These are phyloP conservation scores for Ellobium chinense DNA, from an alignment of 2,888 invertebrate species.

Conservation along the genomic window DNA sequence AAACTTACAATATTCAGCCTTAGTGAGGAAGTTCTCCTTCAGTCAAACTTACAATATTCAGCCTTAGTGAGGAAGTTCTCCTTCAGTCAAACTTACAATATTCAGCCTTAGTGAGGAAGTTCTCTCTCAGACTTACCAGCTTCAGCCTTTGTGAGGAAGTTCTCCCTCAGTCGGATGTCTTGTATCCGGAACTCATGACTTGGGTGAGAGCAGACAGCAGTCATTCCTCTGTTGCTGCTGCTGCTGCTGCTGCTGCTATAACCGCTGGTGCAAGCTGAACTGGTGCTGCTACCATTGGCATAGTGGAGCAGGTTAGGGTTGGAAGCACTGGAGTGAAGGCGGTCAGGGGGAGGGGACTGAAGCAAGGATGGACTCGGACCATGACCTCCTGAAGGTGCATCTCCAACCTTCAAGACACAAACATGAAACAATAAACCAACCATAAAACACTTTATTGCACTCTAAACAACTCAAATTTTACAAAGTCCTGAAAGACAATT, in stretches of 20 bases:
- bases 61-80: no score
- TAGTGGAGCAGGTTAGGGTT: slow-evolving; percentile 76
- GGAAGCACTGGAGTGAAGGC: slow-evolving; percentile 75
- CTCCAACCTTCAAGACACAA: no score
- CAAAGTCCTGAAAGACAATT: no score
- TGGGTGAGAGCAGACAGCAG: slow-evolving; percentile 46
- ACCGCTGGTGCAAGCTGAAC: slow-evolving; percentile 11
- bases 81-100: no score
- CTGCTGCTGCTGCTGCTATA: slow-evolving; percentile 27
- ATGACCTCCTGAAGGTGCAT: no score
- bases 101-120: no score
- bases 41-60: no score
- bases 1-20: no score
- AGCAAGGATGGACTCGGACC: slow-evolving; percentile 20
- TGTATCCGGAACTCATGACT: slow-evolving; percentile 62
- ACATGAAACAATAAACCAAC: no score
- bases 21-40: no score
- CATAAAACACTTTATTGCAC: no score
- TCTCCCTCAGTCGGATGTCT: slow-evolving; percentile 82
- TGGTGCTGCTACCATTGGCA: slow-evolving; percentile 31
- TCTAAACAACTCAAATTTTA: no score
- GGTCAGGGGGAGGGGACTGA: slow-evolving; percentile 50
- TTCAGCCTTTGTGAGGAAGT: slow-evolving; percentile 86
- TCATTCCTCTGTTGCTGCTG: not conserved
- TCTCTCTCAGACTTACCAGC: slow-evolving; percentile 82